Conservation (phyloP, 1,140 invertebrate genomes). For the Anoplolepis gracilipes region DNA sequence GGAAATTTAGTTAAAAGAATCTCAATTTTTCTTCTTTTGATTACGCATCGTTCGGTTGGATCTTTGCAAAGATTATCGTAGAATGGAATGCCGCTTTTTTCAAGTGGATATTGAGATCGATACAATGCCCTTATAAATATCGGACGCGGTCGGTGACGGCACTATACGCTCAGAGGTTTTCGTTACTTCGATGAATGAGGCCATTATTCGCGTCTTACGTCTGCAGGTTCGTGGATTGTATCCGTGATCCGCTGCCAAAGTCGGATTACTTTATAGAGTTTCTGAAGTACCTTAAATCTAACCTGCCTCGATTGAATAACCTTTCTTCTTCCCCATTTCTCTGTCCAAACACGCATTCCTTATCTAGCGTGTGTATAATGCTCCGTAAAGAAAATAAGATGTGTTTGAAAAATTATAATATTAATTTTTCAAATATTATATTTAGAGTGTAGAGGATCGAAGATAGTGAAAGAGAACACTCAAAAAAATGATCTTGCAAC, state of each 20-base stretch:
- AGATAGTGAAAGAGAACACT: not conserved
- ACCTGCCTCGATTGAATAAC: conserved; percentile 57
- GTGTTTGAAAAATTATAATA: not conserved
- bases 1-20: not conserved
- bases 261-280: conserved; percentile 77
- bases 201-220: conserved; percentile 78
- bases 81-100: conserved; percentile 66
- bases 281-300: conserved; percentile 67
- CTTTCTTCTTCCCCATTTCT: conserved; percentile 35
- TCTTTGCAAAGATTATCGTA: conserved; percentile 59
- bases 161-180: conserved; percentile 66
- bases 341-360: conserved; percentile 22
- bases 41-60: conserved; percentile 16
- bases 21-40: not conserved
- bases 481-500: too few species aligned
- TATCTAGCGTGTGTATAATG: not conserved
- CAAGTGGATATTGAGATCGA: conserved; percentile 69
- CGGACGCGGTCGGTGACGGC: conserved; percentile 57
- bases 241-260: conserved; percentile 68
- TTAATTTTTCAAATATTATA: conserved; percentile 5
- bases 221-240: conserved; percentile 59
- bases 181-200: conserved; percentile 75
- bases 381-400: not conserved
- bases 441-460: not conserved
- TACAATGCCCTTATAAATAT: conserved; percentile 71